Percentiles rank a stretch among this genome's conserved stretches.
These are phyloP conservation scores for Callorhinus ursinus DNA, from an alignment of 2,113 vertebrate genomes.

Conservation along the genomic window DNA sequence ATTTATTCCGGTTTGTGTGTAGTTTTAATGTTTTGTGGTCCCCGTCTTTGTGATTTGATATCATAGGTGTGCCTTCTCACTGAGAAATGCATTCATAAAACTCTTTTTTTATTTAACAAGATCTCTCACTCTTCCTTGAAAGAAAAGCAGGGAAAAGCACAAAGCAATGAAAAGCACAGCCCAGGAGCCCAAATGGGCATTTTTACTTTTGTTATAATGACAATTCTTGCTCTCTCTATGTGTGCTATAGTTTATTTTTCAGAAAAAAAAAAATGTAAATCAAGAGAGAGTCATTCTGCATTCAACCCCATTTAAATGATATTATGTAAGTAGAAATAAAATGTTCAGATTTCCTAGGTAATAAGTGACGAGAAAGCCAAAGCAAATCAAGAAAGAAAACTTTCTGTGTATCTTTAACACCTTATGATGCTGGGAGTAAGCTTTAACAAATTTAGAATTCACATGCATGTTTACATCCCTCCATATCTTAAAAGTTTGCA, in stretches of 20 bases:
- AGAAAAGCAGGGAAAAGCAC: not conserved
- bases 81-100: not conserved
- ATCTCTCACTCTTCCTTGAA: conserved; percentile 18
- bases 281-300: not conserved
- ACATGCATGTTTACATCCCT: not conserved
- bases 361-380: not conserved
- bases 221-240: not conserved
- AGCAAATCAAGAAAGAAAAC: conserved; percentile 14
- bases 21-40: not conserved
- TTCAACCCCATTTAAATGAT: not conserved
- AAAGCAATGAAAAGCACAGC: not conserved
- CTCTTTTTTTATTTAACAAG: not conserved
- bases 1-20: not conserved
- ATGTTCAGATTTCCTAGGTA: not conserved
- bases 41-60: not conserved
- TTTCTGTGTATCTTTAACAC: conserved; percentile 16
- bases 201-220: not conserved
- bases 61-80: conserved; percentile 3
- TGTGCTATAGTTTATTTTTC: not conserved
- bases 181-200: not conserved
- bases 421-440: not conserved
- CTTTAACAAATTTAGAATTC: not conserved
- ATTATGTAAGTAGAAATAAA: not conserved
- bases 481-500: not conserved
- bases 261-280: not conserved